phyloP scores from a whole-genome alignment of 92 coral and sea anemone genomes.

The Siderastrea radians region DNA sequence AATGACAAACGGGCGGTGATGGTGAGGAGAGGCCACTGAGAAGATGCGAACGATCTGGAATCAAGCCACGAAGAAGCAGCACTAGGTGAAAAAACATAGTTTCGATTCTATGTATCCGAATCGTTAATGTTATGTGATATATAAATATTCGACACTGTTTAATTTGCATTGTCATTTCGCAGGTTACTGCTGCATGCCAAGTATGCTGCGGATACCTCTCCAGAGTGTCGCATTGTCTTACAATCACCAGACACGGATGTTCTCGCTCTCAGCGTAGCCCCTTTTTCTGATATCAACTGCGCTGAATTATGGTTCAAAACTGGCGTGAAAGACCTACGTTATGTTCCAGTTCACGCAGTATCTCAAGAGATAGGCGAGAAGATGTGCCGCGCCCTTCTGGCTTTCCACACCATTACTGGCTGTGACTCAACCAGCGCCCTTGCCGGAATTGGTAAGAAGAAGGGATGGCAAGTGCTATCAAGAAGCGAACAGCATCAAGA shows the following conservation, averaged over 20 bases:
- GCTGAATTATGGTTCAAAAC: constrained; percentile 35
- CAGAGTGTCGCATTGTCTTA: background rate
- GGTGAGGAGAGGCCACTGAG: background rate
- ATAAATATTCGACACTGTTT: too few relatives aligned
- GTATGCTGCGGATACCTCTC: constrained; percentile 6
- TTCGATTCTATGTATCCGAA: too few relatives aligned
- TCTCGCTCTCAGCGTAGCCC: constrained; percentile 23
- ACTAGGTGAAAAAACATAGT: too few relatives aligned
- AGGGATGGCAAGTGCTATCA: constrained; percentile 52
- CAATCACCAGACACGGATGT: background rate
- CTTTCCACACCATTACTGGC: constrained; percentile 52
- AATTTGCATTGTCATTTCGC: background rate
- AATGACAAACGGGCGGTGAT: constrained; percentile 27
- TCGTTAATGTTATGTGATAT: too few relatives aligned
- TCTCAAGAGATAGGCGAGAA: constrained; percentile 29
- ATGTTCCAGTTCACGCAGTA: constrained; percentile 17
- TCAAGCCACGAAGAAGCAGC: constrained; percentile 65
- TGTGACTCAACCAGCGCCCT: constrained; percentile 48
- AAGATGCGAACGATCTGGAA: background rate
- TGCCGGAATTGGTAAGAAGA: constrained; percentile 58
- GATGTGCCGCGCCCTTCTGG: constrained; percentile 42
- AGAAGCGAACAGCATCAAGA: constrained; percentile 53
- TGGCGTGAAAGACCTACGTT: background rate
- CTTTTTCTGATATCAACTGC: constrained; percentile 28
- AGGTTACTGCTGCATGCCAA: constrained; percentile 48